These are phyloP conservation scores for Stomatorhinus walkeri DNA, from an alignment of 2,797 vertebrate species.

Conservation along the genomic window DNA sequence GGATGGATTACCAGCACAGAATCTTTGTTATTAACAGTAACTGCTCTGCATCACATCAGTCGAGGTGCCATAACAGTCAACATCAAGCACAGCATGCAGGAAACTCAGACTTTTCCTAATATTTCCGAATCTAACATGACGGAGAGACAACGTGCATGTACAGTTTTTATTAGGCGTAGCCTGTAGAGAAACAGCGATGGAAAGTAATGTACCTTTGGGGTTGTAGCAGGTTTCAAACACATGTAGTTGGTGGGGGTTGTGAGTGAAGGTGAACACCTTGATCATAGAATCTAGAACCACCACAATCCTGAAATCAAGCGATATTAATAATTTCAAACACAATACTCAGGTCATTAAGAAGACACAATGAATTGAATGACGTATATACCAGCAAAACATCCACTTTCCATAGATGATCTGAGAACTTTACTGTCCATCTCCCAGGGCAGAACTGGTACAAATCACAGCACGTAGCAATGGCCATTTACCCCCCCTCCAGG, in stretches of 20 bases:
- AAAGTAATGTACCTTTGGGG: slow-evolving; percentile 71
- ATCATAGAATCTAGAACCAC: slow-evolving; percentile 98
- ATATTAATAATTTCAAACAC: neutral
- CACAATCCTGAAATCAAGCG: slow-evolving; percentile 75
- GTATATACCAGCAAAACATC: neutral
- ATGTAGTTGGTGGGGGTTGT: slow-evolving; percentile 96
- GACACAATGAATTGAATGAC: neutral
- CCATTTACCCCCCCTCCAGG: neutral
- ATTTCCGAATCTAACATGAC: neutral
- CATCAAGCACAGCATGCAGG: neutral
- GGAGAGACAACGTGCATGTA: neutral
- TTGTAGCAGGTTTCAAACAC: slow-evolving; percentile 99
- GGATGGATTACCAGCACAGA: neutral
- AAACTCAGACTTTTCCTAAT: neutral
- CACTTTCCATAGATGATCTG: neutral
- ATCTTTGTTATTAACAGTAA: neutral
- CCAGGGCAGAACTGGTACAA: neutral
- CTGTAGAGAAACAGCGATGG: neutral
- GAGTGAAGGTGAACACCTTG: slow-evolving; percentile 98
- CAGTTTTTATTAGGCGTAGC: neutral
- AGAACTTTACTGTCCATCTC: neutral
- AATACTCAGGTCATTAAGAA: neutral
- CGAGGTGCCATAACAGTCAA: neutral
- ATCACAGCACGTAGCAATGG: neutral
- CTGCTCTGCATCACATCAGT: neutral